Conservation (phyloP, 2,888 invertebrate genomes). For the Mesoligia furuncula region DNA sequence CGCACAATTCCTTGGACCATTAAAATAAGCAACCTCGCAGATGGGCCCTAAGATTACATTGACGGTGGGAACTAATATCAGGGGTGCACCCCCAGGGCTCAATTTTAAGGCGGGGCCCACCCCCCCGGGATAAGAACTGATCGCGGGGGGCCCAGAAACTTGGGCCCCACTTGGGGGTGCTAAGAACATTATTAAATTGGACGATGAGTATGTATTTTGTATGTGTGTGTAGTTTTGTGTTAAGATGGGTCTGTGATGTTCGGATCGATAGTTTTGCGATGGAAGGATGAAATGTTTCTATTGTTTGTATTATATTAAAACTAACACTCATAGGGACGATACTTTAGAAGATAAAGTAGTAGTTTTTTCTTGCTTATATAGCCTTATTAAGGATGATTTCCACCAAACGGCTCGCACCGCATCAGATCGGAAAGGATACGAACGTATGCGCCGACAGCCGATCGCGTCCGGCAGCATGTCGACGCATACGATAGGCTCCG, state of each 20-base stretch:
- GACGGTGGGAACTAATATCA: constrained; percentile 74
- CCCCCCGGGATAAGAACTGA: constrained; percentile 66
- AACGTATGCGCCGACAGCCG: no score
- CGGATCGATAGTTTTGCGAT: constrained; percentile 51
- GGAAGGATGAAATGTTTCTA: constrained; percentile 14
- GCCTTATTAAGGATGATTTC: no score
- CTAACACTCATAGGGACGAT: background rate
- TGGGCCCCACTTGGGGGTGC: constrained; percentile 63
- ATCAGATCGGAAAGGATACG: no score
- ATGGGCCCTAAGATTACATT: constrained; percentile 71
- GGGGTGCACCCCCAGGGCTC: constrained; percentile 69
- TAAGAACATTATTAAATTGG: constrained; percentile 73
- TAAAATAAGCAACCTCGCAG: constrained; percentile 61
- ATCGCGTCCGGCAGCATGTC: no score
- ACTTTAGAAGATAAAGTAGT: background rate
- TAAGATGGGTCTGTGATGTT: constrained; percentile 54
- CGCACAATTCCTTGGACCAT: constrained; percentile 56
- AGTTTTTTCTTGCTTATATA: background rate
- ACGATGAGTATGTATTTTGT: constrained; percentile 63
- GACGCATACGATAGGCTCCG: no score
- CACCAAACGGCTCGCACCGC: no score
- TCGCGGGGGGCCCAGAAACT: constrained; percentile 69
- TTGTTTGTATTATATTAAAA: constrained; percentile 29
- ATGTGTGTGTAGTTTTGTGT: constrained; percentile 53
- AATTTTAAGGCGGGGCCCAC: constrained; percentile 72